Conservation (phyloP, 2,113 vertebrate species). For the Beaufortia kweichowensis region DNA sequence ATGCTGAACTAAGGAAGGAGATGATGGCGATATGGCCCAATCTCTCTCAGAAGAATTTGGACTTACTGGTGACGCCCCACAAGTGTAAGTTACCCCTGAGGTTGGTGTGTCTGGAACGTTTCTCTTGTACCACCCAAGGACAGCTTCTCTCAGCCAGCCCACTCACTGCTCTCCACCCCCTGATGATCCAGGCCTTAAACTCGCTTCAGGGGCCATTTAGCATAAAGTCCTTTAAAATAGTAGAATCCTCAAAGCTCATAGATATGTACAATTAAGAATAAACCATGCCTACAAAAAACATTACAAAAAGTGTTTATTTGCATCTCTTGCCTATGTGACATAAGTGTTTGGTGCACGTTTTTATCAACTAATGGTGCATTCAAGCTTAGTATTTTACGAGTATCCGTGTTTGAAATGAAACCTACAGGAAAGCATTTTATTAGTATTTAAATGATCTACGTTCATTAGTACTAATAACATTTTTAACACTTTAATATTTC, state of each 20-base stretch:
- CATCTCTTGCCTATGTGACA: no score
- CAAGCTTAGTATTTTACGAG: no score
- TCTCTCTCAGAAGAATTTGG: slow-evolving; percentile 91
- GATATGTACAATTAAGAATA: no score
- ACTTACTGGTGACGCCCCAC: slow-evolving; percentile 92
- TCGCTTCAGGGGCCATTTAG: not conserved
- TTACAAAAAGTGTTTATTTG: no score
- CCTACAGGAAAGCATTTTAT: no score
- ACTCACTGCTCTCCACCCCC: slow-evolving; percentile 68
- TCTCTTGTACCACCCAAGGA: slow-evolving; percentile 64
- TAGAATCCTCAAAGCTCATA: not conserved
- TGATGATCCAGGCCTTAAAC: slow-evolving; percentile 65
- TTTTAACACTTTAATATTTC: no score
- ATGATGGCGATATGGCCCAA: slow-evolving; percentile 99
- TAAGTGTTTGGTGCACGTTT: no score
- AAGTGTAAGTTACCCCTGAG: slow-evolving; percentile 85
- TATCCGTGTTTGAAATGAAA: no score
- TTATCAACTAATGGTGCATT: no score
- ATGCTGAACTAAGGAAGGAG: slow-evolving; percentile 90
- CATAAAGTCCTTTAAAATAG: not conserved
- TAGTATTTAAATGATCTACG: no score
- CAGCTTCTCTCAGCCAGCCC: slow-evolving; percentile 67
- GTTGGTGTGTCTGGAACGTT: slow-evolving; percentile 55
- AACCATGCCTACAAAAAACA: no score
- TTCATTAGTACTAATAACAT: no score